phyloP scores from a whole-genome alignment of 2,888 invertebrate genomes.

The Mylabris sibirica region DNA sequence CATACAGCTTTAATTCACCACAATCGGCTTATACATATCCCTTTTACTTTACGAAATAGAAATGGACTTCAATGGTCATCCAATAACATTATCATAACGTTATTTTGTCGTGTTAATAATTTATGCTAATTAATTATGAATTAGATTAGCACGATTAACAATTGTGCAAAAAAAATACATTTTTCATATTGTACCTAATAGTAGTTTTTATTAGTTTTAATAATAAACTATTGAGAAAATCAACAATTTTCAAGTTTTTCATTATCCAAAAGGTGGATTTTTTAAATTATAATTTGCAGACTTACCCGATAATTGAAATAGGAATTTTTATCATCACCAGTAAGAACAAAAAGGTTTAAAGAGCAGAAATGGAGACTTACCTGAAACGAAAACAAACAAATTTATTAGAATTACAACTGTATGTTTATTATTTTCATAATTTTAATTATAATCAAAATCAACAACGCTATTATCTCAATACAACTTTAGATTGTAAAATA shows the following conservation, averaged over 20 bases:
- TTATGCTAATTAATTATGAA: constrained; percentile 17
- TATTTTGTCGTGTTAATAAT: constrained; percentile 18
- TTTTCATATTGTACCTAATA: no score
- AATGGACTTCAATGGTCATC: constrained; percentile 36
- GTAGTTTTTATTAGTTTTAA: no score
- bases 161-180: not conserved
- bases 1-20: constrained; percentile 51
- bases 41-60: constrained; percentile 41
- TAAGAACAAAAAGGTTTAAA: not conserved
- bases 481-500: not conserved
- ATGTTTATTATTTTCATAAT: not conserved
- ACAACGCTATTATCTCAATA: not conserved
- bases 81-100: constrained; percentile 3
- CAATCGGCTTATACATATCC: constrained; percentile 55
- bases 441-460: constrained; percentile 12
- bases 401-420: not conserved
- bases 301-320: not conserved
- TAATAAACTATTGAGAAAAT: no score
- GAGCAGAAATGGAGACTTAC: not conserved
- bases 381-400: not conserved
- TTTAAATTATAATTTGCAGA: not conserved
- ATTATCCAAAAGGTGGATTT: no score
- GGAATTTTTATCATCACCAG: not conserved
- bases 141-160: not conserved
- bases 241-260: no score